Evolutionary conservation across 2,888 invertebrate species (phyloP).

Genomic region (Alitta virens): DNA sequence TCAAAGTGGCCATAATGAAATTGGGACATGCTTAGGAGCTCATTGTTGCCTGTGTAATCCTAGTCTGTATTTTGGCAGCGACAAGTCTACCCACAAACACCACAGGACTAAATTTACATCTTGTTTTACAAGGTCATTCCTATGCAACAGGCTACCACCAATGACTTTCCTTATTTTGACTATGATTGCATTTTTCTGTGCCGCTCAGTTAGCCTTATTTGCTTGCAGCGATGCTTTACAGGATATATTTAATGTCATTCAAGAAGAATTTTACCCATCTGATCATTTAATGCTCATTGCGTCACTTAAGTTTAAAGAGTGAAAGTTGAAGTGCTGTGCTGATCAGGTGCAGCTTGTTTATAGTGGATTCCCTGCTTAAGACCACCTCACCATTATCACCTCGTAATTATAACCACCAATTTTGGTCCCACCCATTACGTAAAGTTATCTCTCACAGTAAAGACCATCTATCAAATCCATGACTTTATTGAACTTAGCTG

Average conservation of each 20-base stretch:
- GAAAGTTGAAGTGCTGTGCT: too few species aligned
- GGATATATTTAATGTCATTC: slow-evolving; percentile 34
- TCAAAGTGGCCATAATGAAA: slow-evolving; percentile 29
- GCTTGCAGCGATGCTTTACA: slow-evolving; percentile 31
- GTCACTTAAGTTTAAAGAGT: too few species aligned
- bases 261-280: slow-evolving; percentile 46
- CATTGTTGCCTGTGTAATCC: slow-evolving; percentile 45
- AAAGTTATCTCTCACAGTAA: too few species aligned
- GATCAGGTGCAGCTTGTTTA: too few species aligned
- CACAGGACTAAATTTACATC: neutral
- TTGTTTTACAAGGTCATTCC: slow-evolving; percentile 19
- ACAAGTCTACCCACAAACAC: slow-evolving; percentile 1
- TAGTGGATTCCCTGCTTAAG: too few species aligned
- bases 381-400: too few species aligned
- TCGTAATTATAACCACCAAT: too few species aligned
- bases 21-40: slow-evolving; percentile 32
- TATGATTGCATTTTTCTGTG: slow-evolving; percentile 23
- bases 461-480: too few species aligned
- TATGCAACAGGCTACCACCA: slow-evolving; percentile 36
- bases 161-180: slow-evolving; percentile 33
- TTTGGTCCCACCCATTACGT: too few species aligned
- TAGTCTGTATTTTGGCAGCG: slow-evolving; percentile 29
- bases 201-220: slow-evolving; percentile 20
- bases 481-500: too few species aligned
- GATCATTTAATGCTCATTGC: slow-evolving; percentile 44